Evolutionary conservation across 2,797 vertebrate genomes (phyloP), one percentile per base, ranked within the genome.

Genomic region (Stomatorhinus walkeri): DNA sequence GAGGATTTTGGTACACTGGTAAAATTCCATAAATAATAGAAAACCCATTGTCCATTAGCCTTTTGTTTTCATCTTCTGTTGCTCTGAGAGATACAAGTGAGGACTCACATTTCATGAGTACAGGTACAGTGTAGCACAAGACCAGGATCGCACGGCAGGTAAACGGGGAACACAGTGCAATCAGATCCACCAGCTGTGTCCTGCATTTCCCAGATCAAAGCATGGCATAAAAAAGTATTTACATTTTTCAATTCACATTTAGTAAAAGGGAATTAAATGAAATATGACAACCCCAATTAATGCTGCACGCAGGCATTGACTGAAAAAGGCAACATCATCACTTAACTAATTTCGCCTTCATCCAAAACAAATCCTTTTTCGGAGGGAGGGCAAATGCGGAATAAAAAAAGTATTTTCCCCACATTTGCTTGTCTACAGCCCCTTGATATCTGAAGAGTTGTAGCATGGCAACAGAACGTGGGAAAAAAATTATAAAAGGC

Each of bases 91-190:
- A 86, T 85, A 89, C 36, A 88, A 83, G 48, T 88, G 76, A 54
- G 48, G 40, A 16, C 79, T 72, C 81, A 76, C 51, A 81, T 86
- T 61, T 88, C 87, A 88, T 87, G 92, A 93, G 90, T 90, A 93
- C 89, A 87, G 32, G 86, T 64, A 89, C 79, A 94, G 92, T 93
- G 94, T 93, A 93, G 91, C 92, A 93, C 92, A 90, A 92, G 94
- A 91, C 93, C 94, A 92, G 93, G 91, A 90, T 92, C 92, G 92
- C 89, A 91, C 2, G 40, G 90, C 87, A 92, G 93, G 93, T 93
- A 93, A 93, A 93, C 93, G 91, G 93, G 91, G 93, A 94, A 94
- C 93, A 94, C 95, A 95, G 95, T 96, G 95, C 95, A 96, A 94
- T 94, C 93, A 92, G 92, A 93, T 92, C 93, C 90, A 94, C 90